Conservation (phyloP, 2,888 invertebrate species). For the Epsilonema sp. region DNA sequence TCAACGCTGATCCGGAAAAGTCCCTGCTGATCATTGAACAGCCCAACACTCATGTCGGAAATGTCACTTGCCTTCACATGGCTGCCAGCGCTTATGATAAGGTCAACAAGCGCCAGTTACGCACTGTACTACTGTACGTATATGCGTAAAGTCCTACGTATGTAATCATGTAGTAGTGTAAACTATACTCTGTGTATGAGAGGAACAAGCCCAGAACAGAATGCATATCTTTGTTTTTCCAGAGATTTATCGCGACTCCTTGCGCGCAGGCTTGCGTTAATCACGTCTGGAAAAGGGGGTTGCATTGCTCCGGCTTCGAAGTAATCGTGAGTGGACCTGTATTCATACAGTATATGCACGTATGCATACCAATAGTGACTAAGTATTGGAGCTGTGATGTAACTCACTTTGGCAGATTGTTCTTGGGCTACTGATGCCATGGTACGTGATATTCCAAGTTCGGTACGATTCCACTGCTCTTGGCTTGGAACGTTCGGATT, state of each 20-base stretch:
- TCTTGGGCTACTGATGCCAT: slow-evolving; percentile 12
- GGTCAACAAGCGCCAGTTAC: no score
- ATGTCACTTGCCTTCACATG: slow-evolving; percentile 29
- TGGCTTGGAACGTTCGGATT: slow-evolving; percentile 2
- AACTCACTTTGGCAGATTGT: slow-evolving; percentile 14
- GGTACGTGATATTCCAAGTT: slow-evolving; percentile 8
- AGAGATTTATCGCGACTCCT: slow-evolving; percentile 27
- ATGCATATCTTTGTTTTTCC: no score
- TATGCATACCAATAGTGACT: no score
- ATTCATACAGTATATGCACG: no score
- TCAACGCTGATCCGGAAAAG: slow-evolving; percentile 27
- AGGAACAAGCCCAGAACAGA: no score
- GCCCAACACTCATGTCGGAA: slow-evolving; percentile 27
- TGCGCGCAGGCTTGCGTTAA: slow-evolving; percentile 28
- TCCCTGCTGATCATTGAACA: slow-evolving; percentile 30
- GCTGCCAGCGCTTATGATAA: slow-evolving; percentile 27
- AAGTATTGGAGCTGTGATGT: no score
- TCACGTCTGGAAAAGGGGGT: slow-evolving; percentile 24
- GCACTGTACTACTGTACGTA: no score
- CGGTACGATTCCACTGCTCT: slow-evolving; percentile 12
- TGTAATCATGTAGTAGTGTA: no score
- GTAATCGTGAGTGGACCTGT: no score
- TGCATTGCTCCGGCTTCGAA: slow-evolving; percentile 10
- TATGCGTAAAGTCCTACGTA: no score
- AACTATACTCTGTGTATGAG: no score